Percentiles rank a stretch among this genome's conserved stretches.
Evolutionary conservation across 2,113 vertebrate species (phyloP).

Genomic region (Tetraodon nigroviridis): DNA sequence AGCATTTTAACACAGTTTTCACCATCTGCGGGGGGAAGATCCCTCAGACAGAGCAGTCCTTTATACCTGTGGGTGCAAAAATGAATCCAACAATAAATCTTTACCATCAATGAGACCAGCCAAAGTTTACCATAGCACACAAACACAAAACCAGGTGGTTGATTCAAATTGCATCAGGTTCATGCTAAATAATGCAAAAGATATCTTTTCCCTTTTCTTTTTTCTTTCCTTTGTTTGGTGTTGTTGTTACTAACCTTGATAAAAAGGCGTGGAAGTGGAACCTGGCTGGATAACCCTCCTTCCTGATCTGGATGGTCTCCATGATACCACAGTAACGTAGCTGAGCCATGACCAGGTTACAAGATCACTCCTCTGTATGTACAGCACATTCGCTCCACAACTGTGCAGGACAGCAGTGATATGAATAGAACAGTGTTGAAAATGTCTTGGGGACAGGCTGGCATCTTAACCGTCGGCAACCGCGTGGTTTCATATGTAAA

Average conservation of each 20-base stretch:
- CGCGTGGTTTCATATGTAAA: conserved; percentile 43
- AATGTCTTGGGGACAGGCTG: conserved; percentile 7
- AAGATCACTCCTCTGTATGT: conserved; percentile 63
- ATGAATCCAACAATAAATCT: background rate
- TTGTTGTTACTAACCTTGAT: conserved; percentile 73
- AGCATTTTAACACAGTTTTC: conserved; percentile 85
- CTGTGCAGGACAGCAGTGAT: conserved; percentile 47
- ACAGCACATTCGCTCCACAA: conserved; percentile 65
- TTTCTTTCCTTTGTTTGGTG: too few relatives aligned
- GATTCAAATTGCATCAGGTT: too few relatives aligned
- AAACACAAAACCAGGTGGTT: too few relatives aligned
- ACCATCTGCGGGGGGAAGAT: conserved; percentile 76
- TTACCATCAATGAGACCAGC: background rate
- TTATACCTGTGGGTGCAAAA: conserved; percentile 81
- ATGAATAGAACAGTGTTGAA: conserved; percentile 34
- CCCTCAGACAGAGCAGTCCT: conserved; percentile 81
- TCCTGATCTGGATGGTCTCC: conserved; percentile 93
- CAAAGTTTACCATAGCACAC: background rate
- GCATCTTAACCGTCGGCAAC: conserved; percentile 24
- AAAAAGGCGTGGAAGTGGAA: conserved; percentile 86
- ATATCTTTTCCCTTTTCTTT: too few relatives aligned
- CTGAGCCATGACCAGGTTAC: conserved; percentile 82
- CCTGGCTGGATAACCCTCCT: conserved; percentile 90
- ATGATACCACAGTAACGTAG: conserved; percentile 89
- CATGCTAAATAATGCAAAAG: too few relatives aligned